phyloP scores from a whole-genome alignment of 2,888 invertebrate species.

The Drosophila borealis region DNA sequence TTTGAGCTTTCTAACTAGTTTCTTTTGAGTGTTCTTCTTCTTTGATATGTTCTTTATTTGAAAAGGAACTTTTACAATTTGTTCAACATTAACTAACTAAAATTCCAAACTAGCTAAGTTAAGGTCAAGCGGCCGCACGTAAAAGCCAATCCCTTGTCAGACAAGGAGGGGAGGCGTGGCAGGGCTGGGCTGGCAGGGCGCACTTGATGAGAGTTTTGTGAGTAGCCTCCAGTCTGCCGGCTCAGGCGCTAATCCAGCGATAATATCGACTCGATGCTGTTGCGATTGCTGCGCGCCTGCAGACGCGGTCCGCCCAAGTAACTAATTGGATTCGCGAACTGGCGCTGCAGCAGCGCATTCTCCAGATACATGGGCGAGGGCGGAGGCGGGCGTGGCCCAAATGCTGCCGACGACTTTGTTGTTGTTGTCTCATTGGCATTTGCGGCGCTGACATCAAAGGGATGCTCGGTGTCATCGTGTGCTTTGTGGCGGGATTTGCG shows the following conservation, averaged over 20 bases:
- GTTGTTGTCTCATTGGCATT: too few species aligned
- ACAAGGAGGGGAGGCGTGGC: neutral
- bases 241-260: conserved; percentile 87
- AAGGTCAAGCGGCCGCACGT: neutral
- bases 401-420: conserved; percentile 46
- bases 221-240: conserved; percentile 38
- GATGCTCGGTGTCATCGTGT: conserved; percentile 56
- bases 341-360: conserved; percentile 74
- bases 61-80: conserved; percentile 49
- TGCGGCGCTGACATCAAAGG: conserved; percentile 56
- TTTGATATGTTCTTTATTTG: conserved; percentile 31
- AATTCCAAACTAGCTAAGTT: conserved; percentile 43
- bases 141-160: conserved; percentile 13
- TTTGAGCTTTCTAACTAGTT: too few species aligned
- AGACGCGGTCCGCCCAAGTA: conserved; percentile 89
- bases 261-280: conserved; percentile 89
- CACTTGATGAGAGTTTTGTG: conserved; percentile 43
- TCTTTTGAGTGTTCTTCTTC: neutral
- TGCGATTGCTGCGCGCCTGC: conserved; percentile 85
- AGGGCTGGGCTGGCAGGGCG: neutral
- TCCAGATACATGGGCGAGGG: conserved; percentile 85
- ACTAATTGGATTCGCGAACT: conserved; percentile 89
- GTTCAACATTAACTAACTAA: conserved; percentile 50
- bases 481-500: conserved; percentile 72
- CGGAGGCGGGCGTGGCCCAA: neutral